Evolutionary conservation across 2,888 invertebrate species (phyloP).

Genomic region (Pseudanteris insignis): DNA sequence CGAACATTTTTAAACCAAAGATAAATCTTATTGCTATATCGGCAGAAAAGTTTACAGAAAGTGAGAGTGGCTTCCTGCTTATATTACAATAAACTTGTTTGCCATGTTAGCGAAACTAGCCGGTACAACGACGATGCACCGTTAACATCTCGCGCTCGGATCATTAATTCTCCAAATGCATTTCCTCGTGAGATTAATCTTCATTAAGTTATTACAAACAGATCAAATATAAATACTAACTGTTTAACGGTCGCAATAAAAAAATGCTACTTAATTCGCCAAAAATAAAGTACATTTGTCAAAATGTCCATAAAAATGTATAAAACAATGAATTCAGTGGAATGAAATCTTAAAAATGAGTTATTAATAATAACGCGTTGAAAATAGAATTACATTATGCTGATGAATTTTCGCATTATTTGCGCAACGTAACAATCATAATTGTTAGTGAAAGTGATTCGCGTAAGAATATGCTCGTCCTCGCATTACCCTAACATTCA

Average conservation of each 20-base stretch:
- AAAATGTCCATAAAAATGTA: not conserved
- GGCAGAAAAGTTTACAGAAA: conserved; percentile 12
- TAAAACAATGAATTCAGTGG: too few relatives aligned
- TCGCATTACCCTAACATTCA: not conserved
- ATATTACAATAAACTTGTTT: conserved; percentile 27
- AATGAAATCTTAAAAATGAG: too few relatives aligned
- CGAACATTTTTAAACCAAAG: conserved; percentile 18
- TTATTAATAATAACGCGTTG: not conserved
- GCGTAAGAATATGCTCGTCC: conserved; percentile 1
- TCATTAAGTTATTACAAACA: too few relatives aligned
- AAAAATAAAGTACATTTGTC: not conserved
- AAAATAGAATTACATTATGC: conserved; percentile 1
- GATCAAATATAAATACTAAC: too few relatives aligned
- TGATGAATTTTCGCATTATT: conserved; percentile 12
- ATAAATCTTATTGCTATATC: conserved; percentile 10
- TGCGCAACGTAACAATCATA: conserved; percentile 31
- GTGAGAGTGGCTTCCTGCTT: conserved; percentile 37
- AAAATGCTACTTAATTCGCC: not conserved
- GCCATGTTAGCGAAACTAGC: not conserved
- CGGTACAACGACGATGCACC: not conserved
- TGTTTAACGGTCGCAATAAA: too few relatives aligned
- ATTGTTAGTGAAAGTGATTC: conserved; percentile 36
- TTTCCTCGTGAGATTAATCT: not conserved
- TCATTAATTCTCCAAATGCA: too few relatives aligned
- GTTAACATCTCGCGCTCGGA: not conserved